These are phyloP conservation scores for Chitala chitala DNA, from an alignment of 2,113 vertebrate species.

Conservation along the genomic window DNA sequence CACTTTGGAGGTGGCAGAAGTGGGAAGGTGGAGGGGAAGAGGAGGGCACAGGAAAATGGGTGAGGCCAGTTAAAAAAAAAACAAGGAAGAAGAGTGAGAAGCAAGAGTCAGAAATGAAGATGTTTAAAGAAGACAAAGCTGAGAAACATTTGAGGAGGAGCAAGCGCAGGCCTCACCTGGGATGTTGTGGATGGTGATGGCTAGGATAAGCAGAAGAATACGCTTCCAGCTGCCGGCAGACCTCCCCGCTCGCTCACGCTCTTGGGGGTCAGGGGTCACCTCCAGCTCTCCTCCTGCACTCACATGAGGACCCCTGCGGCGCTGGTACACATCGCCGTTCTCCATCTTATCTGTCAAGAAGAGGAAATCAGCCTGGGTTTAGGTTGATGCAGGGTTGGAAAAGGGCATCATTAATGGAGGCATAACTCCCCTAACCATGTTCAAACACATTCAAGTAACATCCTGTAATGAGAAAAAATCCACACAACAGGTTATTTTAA, in stretches of 20 bases:
- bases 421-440: too few relatives aligned
- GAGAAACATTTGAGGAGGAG: background rate
- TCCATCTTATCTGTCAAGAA: constrained; percentile 75
- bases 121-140: background rate
- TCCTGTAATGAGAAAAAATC: too few relatives aligned
- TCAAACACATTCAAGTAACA: too few relatives aligned
- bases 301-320: constrained; percentile 51
- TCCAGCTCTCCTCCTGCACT: constrained; percentile 32
- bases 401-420: too few relatives aligned
- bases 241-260: constrained; percentile 21
- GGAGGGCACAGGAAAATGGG: background rate
- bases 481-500: too few relatives aligned
- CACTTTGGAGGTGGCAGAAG: background rate
- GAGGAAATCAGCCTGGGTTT: too few relatives aligned
- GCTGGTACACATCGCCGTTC: constrained; percentile 83
- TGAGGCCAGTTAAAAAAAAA: background rate
- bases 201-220: constrained; percentile 82
- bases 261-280: constrained; percentile 26
- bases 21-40: background rate
- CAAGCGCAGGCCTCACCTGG: constrained; percentile 67
- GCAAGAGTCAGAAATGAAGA: background rate
- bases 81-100: background rate
- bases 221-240: constrained; percentile 77
- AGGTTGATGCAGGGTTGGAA: too few relatives aligned
- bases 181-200: constrained; percentile 94